Evolutionary conservation across 2,113 vertebrate species (phyloP).

Genomic region (Pelecanoides urinatrix): DNA sequence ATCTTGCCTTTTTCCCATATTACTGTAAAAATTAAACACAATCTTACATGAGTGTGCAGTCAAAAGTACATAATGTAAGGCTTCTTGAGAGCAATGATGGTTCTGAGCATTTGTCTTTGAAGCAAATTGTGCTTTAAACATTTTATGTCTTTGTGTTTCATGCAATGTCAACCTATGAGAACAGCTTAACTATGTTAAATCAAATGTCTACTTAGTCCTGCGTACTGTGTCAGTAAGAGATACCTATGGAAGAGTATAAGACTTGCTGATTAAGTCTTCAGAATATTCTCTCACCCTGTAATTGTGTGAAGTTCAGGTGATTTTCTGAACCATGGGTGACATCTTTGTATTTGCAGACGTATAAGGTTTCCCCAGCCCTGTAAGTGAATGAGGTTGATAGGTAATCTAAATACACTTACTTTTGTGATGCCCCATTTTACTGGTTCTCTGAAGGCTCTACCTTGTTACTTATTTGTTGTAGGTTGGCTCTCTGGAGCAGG

Average conservation of each 20-base stretch:
- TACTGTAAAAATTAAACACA: background rate
- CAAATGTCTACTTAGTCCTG: background rate
- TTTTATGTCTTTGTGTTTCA: background rate
- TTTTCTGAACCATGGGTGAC: background rate
- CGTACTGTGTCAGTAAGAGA: background rate
- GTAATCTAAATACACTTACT: background rate
- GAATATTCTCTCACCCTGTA: background rate
- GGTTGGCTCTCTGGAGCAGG: conserved; percentile 97
- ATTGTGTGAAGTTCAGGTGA: background rate
- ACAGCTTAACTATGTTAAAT: background rate
- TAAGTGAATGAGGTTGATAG: background rate
- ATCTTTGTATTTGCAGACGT: background rate
- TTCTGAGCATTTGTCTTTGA: background rate
- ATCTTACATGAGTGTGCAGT: background rate
- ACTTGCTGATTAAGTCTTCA: background rate
- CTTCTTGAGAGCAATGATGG: background rate
- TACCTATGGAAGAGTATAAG: background rate
- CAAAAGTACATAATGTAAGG: background rate
- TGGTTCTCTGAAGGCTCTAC: background rate
- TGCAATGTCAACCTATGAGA: background rate
- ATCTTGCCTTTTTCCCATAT: background rate
- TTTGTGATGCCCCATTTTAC: background rate
- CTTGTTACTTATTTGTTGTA: conserved; percentile 45
- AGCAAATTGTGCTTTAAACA: background rate
- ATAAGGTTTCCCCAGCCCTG: background rate